These are phyloP conservation scores for Acrocyrtus sp. DNA, from an alignment of 2,888 invertebrate species.

Conservation along the genomic window DNA sequence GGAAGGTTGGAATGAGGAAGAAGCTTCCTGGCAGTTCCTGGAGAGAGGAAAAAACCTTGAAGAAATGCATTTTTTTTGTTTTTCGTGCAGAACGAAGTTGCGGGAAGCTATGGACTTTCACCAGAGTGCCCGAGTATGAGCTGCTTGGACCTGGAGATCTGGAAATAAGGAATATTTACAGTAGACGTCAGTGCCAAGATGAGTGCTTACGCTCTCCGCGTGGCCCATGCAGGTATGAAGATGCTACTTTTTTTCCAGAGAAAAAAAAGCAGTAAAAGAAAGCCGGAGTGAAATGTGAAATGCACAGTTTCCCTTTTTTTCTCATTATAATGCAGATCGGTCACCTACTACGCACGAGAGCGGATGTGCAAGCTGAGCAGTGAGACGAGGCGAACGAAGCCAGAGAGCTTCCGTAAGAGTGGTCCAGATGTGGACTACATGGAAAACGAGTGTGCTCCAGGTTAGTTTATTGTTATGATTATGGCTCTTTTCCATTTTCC, in stretches of 20 bases:
- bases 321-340: conserved; percentile 65
- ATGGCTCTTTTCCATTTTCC: neutral
- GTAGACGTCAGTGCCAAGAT: conserved; percentile 68
- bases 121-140: conserved; percentile 68
- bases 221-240: conserved; percentile 67
- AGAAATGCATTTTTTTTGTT: too few relatives aligned
- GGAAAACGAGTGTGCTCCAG: conserved; percentile 70
- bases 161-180: conserved; percentile 67
- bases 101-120: conserved; percentile 68
- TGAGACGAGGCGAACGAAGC: conserved; percentile 69
- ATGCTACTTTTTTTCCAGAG: too few relatives aligned
- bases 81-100: conserved; percentile 64
- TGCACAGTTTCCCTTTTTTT: conserved; percentile 13
- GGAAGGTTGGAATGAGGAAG: neutral
- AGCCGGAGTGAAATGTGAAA: too few relatives aligned
- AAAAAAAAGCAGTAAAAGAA: too few relatives aligned
- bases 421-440: conserved; percentile 69
- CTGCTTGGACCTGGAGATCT: conserved; percentile 68
- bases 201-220: conserved; percentile 68
- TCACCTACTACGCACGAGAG: conserved; percentile 68
- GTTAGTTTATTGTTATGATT: conserved; percentile 63
- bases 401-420: conserved; percentile 67
- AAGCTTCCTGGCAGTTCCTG: too few relatives aligned
- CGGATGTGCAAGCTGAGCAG: conserved; percentile 68
- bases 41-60: neutral